Evolutionary conservation across 2,888 invertebrate genomes (phyloP).

Genomic region (Standfussiana lucernea): DNA sequence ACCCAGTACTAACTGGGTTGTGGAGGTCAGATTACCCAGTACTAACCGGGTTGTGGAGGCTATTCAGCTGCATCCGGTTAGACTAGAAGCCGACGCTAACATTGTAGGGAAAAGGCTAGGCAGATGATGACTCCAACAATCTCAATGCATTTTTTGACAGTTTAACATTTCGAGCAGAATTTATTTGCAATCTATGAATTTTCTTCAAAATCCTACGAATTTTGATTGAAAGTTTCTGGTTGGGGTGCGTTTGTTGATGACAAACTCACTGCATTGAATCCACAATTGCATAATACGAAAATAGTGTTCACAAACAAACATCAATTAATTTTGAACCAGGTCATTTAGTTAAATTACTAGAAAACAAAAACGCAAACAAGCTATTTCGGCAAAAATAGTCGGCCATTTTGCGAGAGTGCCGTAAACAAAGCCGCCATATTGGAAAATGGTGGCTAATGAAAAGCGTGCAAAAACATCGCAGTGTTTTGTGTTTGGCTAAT

Average conservation of each 20-base stretch:
- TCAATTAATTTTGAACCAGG: conserved; percentile 44
- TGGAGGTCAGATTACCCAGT: too few species aligned
- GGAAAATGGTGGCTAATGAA: conserved; percentile 59
- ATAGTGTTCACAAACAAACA: conserved; percentile 28
- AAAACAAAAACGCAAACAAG: conserved; percentile 64
- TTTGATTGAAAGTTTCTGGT: neutral
- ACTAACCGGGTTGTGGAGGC: too few species aligned
- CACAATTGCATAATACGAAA: conserved; percentile 1
- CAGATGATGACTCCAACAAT: neutral
- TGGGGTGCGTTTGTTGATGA: neutral
- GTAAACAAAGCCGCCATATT: conserved; percentile 69
- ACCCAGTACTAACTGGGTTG: too few species aligned
- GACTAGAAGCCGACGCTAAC: too few species aligned
- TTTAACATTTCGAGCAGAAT: neutral
- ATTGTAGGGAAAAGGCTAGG: too few species aligned
- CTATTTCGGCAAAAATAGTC: conserved; percentile 62
- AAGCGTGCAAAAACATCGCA: conserved; percentile 59
- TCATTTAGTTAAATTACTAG: conserved; percentile 61
- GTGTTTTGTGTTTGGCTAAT: conserved; percentile 53
- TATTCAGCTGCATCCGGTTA: too few species aligned
- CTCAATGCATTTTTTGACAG: neutral
- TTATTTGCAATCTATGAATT: neutral
- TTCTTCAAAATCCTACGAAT: neutral
- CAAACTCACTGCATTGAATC: neutral
- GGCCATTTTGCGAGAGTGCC: conserved; percentile 58